phyloP scores from a whole-genome alignment of 2,797 vertebrate species.

The Arrhamphus sclerolepis region DNA sequence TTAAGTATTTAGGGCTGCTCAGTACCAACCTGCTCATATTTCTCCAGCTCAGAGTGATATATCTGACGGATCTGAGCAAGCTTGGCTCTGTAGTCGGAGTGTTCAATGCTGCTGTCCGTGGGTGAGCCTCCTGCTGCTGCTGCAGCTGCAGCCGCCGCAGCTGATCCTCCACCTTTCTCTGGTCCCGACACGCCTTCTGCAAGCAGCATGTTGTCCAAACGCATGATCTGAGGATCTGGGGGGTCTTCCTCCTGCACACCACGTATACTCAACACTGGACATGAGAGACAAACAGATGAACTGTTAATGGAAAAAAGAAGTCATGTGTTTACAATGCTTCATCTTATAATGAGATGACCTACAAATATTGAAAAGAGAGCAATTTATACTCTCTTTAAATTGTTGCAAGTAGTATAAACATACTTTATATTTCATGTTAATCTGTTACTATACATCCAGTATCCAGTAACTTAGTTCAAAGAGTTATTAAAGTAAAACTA shows the following conservation, averaged over 20 bases:
- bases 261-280: constrained; percentile 87
- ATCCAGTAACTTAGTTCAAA: too few relatives aligned
- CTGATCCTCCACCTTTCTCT: constrained; percentile 88
- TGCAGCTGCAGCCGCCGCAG: constrained; percentile 83
- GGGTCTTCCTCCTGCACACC: constrained; percentile 90
- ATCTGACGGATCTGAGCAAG: constrained; percentile 92
- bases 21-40: constrained; percentile 90
- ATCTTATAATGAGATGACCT: too few relatives aligned
- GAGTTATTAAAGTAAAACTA: too few relatives aligned
- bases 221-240: constrained; percentile 89
- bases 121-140: constrained; percentile 89
- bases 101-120: constrained; percentile 90
- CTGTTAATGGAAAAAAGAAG: too few relatives aligned
- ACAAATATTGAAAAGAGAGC: too few relatives aligned
- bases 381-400: too few relatives aligned
- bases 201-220: constrained; percentile 91
- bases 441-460: too few relatives aligned
- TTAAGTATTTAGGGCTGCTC: background rate
- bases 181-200: constrained; percentile 91
- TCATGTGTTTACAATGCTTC: too few relatives aligned
- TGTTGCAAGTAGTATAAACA: too few relatives aligned
- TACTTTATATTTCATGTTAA: too few relatives aligned
- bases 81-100: constrained; percentile 93
- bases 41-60: constrained; percentile 94
- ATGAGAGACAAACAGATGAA: background rate